Evolutionary conservation across 2,113 vertebrate genomes (phyloP), one percentile per base, ranked within the genome.

Genomic region (Puffinus mauretanicus): DNA sequence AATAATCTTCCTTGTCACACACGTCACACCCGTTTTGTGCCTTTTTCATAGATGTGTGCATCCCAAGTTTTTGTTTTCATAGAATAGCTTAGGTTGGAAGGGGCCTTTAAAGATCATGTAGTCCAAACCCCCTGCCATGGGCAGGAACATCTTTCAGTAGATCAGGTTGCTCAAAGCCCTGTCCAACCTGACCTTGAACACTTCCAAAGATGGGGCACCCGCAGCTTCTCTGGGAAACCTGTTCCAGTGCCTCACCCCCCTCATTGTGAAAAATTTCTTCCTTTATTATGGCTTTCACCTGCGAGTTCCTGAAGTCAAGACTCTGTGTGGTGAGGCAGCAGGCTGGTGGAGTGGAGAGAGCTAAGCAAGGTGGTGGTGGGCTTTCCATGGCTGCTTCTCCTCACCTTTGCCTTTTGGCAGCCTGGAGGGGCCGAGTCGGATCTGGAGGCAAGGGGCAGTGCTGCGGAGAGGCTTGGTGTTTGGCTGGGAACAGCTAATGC

Each of bases 341-440:
- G 36, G 24, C 38, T 61, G 70, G 32, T 29, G 42, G 42, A 62
- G 25, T 30, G 30, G 54, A 66, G 38, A 51, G 60, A 81, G 11
- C 58, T 30, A 29, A 69, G 55, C 13, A 40, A 49, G 51, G 30
- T 57, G 32, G 9, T 40, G 16, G 13, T 73, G 60, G 11, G 4
- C 32, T 82, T 85, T 66, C 52, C 10, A 6, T 14, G 38, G 38
- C 38, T 87, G 55, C 30, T 75, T 34, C 57, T 86, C 22, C 36
- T 76, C 16, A 3, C 22, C 29, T 80, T 83, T 2, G 6, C 25
- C 52, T 19, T 10, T 46, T 69, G 52, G 22, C 19, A 73, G 58
- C 44, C 22, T 0, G 0, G 42, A 24, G 70, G 22, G 42, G 21
- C 42, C 0, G 1, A 42, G 32, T 11, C 3, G 5, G 52, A 15